Conservation (phyloP, 2,888 invertebrate genomes). For the Merodon equestris region DNA sequence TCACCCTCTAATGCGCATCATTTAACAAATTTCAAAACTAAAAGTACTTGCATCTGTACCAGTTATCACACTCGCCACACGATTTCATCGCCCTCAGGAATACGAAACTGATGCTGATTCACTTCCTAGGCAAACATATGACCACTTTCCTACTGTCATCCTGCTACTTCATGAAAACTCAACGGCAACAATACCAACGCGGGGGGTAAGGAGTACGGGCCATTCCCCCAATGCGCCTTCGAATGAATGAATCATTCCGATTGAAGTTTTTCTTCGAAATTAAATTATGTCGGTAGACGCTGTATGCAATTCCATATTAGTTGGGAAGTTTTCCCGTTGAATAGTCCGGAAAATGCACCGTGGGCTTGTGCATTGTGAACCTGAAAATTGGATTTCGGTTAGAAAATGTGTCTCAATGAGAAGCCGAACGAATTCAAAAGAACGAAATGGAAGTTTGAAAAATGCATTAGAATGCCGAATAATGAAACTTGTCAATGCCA, state of each 20-base stretch:
- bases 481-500: slow-evolving; percentile 6
- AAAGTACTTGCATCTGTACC: slow-evolving; percentile 17
- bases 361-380: slow-evolving; percentile 5
- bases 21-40: slow-evolving; percentile 39
- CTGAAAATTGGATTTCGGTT: slow-evolving; percentile 43
- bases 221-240: slow-evolving; percentile 27
- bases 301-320: slow-evolving; percentile 50
- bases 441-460: slow-evolving; percentile 1
- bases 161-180: slow-evolving; percentile 14
- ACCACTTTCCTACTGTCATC: slow-evolving; percentile 13
- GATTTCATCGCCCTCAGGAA: slow-evolving; percentile 12
- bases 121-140: neutral
- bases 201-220: neutral
- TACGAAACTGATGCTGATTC: slow-evolving; percentile 21
- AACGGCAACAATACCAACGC: neutral
- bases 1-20: slow-evolving; percentile 37
- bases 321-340: slow-evolving; percentile 35
- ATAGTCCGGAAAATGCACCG: slow-evolving; percentile 32
- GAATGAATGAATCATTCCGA: slow-evolving; percentile 33
- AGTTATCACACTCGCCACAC: slow-evolving; percentile 4
- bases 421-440: slow-evolving; percentile 16
- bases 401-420: slow-evolving; percentile 13
- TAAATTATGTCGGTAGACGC: slow-evolving; percentile 37
- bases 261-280: slow-evolving; percentile 49
- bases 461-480: slow-evolving; percentile 29